Evolutionary conservation across 2,797 vertebrate species (phyloP).

Genomic region (Enteromius viviparus): DNA sequence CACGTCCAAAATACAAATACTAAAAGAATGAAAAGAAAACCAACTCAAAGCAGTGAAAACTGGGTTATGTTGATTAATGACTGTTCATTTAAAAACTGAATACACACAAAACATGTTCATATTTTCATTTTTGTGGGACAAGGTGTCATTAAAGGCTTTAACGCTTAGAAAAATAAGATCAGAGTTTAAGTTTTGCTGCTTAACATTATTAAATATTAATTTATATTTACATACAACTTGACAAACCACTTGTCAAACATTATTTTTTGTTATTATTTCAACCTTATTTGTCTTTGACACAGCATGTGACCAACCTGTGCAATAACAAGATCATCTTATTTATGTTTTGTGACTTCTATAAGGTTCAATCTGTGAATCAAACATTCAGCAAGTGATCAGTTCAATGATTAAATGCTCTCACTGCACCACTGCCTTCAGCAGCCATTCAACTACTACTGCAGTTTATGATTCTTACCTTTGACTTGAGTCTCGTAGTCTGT

Average conservation of each 20-base stretch:
- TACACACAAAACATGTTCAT: background rate
- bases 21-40: background rate
- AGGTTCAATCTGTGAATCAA: background rate
- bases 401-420: background rate
- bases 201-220: background rate
- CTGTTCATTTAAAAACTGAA: background rate
- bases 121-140: background rate
- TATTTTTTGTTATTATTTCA: background rate
- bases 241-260: background rate
- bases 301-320: background rate
- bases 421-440: conserved; percentile 8
- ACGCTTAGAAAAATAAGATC: background rate
- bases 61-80: background rate
- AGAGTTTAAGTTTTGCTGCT: background rate
- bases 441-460: background rate
- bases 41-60: background rate
- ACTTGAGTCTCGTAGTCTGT: conserved; percentile 97
- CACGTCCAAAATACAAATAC: background rate
- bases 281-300: background rate
- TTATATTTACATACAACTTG: background rate
- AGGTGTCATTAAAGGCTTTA: background rate
- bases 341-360: background rate
- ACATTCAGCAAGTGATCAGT: background rate
- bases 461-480: conserved; percentile 85
- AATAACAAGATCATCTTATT: background rate